Percentiles rank a stretch among this genome's conserved stretches.
Evolutionary conservation across 2,113 vertebrate genomes (phyloP).

Genomic region (Antigone vipio): DNA sequence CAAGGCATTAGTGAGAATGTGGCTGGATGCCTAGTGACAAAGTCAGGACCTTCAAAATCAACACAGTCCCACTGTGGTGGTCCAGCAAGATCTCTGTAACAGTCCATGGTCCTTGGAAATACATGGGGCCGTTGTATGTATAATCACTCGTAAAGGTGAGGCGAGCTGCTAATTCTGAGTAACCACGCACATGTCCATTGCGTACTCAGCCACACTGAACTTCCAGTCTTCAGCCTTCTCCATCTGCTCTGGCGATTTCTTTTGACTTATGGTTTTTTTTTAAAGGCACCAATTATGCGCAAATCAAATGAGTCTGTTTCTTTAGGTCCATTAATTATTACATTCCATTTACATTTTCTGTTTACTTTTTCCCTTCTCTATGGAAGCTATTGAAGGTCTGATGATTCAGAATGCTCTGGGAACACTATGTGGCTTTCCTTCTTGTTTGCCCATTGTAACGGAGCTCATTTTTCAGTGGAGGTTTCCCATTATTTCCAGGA

Average conservation of each 20-base stretch:
- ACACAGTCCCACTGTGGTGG: neutral
- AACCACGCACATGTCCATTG: neutral
- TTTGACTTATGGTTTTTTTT: conserved; percentile 12
- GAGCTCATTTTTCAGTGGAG: conserved; percentile 71
- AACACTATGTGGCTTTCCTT: conserved; percentile 45
- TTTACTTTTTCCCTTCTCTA: conserved; percentile 36
- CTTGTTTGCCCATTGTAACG: conserved; percentile 62
- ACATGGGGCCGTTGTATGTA: neutral
- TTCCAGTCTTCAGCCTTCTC: neutral
- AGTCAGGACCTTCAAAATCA: neutral
- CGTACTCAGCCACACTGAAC: neutral
- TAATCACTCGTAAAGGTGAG: neutral
- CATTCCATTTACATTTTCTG: conserved; percentile 59
- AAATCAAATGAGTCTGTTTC: conserved; percentile 30
- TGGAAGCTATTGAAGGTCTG: conserved; percentile 33
- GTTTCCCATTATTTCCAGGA: conserved; percentile 68
- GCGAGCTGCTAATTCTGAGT: neutral
- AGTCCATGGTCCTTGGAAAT: neutral
- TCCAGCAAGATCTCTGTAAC: neutral
- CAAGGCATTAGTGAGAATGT: neutral
- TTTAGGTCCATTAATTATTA: conserved; percentile 40
- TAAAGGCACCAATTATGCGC: conserved; percentile 6
- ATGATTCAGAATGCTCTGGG: conserved; percentile 49
- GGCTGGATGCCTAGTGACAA: neutral
- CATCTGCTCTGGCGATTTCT: neutral